Conservation (phyloP, 2,888 invertebrate species). For the Therioaphis trifolii region DNA sequence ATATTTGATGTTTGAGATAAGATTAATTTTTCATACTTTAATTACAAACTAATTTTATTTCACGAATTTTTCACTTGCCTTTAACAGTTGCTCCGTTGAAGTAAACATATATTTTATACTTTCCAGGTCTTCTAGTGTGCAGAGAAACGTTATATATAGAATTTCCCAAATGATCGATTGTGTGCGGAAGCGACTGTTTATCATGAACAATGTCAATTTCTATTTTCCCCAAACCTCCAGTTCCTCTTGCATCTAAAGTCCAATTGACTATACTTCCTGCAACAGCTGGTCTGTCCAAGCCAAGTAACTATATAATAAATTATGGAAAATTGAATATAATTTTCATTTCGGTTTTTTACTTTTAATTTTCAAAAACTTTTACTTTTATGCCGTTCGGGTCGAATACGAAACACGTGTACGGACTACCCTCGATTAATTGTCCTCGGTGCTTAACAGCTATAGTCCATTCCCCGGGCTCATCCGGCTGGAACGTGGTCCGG, state of each 20-base stretch:
- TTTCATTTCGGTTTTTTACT: not conserved
- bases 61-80: no score
- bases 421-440: conserved; percentile 94
- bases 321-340: not conserved
- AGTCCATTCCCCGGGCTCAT: conserved; percentile 97
- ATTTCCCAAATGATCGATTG: conserved; percentile 82
- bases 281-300: conserved; percentile 81
- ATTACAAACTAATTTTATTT: no score
- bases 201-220: conserved; percentile 91
- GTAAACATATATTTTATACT: conserved; percentile 84
- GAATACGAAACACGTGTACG: conserved; percentile 95
- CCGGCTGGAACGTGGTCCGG: conserved; percentile 95
- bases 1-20: not conserved
- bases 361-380: conserved; percentile 63
- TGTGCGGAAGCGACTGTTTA: conserved; percentile 84
- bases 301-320: conserved; percentile 72
- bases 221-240: conserved; percentile 87
- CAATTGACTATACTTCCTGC: conserved; percentile 90
- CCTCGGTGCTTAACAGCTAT: conserved; percentile 96
- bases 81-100: conserved; percentile 90
- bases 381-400: conserved; percentile 90
- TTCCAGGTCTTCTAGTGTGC: conserved; percentile 73
- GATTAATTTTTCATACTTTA: not conserved
- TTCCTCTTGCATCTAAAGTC: conserved; percentile 78
- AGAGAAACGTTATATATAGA: conserved; percentile 72